Conservation (phyloP, 1,140 invertebrate genomes). For the Neodiprion lecontei region DNA sequence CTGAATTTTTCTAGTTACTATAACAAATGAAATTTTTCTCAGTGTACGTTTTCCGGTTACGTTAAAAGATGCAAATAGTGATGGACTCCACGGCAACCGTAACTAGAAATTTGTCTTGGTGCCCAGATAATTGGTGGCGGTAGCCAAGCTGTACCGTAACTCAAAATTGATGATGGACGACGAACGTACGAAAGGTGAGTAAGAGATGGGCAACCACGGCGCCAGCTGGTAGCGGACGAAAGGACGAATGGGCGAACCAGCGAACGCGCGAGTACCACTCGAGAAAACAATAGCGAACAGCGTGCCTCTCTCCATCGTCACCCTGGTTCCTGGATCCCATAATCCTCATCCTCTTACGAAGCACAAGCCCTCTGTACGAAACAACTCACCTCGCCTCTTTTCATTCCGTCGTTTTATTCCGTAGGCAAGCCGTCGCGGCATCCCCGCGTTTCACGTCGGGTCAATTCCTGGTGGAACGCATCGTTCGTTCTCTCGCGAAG, state of each 20-base stretch:
- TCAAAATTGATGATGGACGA: slow-evolving; percentile 15
- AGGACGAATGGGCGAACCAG: slow-evolving; percentile 50
- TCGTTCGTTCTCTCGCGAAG: no score
- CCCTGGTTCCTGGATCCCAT: slow-evolving; percentile 53
- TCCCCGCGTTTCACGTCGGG: no score
- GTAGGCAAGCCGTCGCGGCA: no score
- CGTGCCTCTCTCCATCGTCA: slow-evolving; percentile 44
- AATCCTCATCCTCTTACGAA: slow-evolving; percentile 14
- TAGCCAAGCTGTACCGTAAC: slow-evolving; percentile 9
- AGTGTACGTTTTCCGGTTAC: no score
- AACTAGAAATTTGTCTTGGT: background rate
- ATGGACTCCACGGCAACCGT: no score
- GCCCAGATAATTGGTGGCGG: background rate
- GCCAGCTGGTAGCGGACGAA: slow-evolving; percentile 54
- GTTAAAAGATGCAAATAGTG: no score
- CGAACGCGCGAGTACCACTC: slow-evolving; percentile 61
- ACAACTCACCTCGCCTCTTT: slow-evolving; percentile 5
- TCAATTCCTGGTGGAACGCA: no score
- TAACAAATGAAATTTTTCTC: no score
- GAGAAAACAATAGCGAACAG: slow-evolving; percentile 62
- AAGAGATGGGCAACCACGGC: slow-evolving; percentile 34
- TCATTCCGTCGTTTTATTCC: background rate
- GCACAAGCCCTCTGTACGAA: slow-evolving; percentile 3
- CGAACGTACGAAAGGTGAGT: slow-evolving; percentile 25
- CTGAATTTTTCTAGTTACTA: no score